Evolutionary conservation across 37 sponge, comb jelly and placozoan species (phyloP).

Genomic region (Ianthella basta): DNA sequence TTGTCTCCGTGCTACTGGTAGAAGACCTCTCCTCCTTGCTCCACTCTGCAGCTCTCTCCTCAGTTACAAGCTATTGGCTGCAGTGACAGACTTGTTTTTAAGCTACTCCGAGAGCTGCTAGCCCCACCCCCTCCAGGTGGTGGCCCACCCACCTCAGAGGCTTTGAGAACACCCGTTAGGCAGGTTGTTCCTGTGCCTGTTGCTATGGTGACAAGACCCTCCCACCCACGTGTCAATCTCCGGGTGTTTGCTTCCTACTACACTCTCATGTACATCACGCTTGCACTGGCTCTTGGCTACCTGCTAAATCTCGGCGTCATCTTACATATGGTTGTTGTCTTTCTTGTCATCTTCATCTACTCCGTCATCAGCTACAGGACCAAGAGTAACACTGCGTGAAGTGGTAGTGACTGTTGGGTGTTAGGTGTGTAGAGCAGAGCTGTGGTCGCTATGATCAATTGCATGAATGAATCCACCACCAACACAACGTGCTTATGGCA

Average conservation of each 20-base stretch:
- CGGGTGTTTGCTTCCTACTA: slow-evolving; percentile 72
- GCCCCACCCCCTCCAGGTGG: slow-evolving; percentile 46
- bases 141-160: slow-evolving; percentile 1
- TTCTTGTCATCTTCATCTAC: too few species aligned
- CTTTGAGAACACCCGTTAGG: background rate
- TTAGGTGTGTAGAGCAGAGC: too few species aligned
- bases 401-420: too few species aligned
- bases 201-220: background rate
- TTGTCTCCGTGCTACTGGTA: too few species aligned
- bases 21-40: background rate
- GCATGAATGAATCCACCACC: too few species aligned
- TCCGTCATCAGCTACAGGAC: too few species aligned
- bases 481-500: too few species aligned
- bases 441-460: too few species aligned
- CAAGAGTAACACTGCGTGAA: too few species aligned
- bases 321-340: too few species aligned
- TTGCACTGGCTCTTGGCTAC: background rate
- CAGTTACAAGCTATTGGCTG: slow-evolving; percentile 46
- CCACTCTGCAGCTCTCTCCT: slow-evolving; percentile 40
- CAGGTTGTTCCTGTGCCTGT: background rate
- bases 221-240: slow-evolving; percentile 55
- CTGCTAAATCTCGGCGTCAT: too few species aligned
- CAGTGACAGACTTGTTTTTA: slow-evolving; percentile 36
- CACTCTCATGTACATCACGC: slow-evolving; percentile 44
- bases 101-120: slow-evolving; percentile 44